Evolutionary conservation across 2,113 vertebrate species (phyloP).

Genomic region (Atrichornis clamosus): DNA sequence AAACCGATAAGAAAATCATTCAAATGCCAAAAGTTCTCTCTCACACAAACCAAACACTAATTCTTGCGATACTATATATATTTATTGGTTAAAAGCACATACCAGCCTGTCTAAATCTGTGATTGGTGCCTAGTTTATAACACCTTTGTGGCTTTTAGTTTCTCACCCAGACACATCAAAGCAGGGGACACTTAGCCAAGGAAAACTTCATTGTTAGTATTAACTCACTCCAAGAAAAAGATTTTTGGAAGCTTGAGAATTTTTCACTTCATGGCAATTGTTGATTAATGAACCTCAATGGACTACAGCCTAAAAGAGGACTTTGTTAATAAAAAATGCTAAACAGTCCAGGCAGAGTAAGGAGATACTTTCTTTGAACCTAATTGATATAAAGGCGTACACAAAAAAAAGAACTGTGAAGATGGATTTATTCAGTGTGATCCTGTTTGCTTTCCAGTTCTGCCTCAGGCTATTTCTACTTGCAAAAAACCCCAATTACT

Average conservation of each 20-base stretch:
- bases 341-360: constrained; percentile 9
- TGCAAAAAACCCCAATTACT: background rate
- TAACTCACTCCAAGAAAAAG: constrained; percentile 61
- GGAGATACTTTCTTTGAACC: constrained; percentile 62
- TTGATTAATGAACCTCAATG: constrained; percentile 58
- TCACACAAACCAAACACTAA: background rate
- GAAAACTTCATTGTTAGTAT: constrained; percentile 60
- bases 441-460: constrained; percentile 21
- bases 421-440: constrained; percentile 34
- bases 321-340: constrained; percentile 66
- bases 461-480: background rate
- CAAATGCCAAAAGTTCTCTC: constrained; percentile 30
- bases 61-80: background rate
- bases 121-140: constrained; percentile 38
- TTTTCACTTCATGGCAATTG: constrained; percentile 50
- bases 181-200: constrained; percentile 42
- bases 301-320: constrained; percentile 56
- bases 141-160: constrained; percentile 40
- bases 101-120: constrained; percentile 47
- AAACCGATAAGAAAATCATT: constrained; percentile 52
- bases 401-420: constrained; percentile 11
- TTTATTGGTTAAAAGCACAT: constrained; percentile 49
- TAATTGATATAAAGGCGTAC: background rate
- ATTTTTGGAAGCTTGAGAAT: constrained; percentile 50
- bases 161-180: constrained; percentile 68